These are phyloP conservation scores for Homalodisca vitripennis DNA, from an alignment of 1,140 invertebrate species.

Conservation along the genomic window DNA sequence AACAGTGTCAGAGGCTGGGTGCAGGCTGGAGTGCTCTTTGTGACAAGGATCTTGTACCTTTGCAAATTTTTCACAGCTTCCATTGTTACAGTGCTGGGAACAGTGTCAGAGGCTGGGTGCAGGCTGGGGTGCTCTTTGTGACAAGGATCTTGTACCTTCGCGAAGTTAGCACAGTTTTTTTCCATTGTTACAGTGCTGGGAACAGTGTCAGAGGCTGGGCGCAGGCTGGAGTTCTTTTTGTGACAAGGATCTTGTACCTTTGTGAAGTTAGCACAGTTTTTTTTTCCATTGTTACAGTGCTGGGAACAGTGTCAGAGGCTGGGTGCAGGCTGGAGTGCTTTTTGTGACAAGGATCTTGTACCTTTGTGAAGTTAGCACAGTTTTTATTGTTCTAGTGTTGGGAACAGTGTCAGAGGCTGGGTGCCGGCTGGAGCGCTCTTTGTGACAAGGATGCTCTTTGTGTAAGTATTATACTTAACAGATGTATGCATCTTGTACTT, in stretches of 20 bases:
- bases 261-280: too few species aligned
- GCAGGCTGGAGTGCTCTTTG: neutral
- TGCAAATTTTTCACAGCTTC: neutral
- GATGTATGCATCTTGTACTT: neutral
- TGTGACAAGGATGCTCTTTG: neutral
- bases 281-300: too few species aligned
- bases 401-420: neutral
- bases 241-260: neutral
- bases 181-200: neutral
- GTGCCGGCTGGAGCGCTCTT: neutral
- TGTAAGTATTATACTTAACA: neutral
- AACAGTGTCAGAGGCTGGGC: too few species aligned
- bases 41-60: neutral
- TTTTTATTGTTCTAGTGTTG: neutral
- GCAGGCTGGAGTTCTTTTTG: neutral
- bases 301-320: too few species aligned
- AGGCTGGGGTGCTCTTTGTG: neutral
- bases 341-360: neutral
- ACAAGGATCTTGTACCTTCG: neutral
- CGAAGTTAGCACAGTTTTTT: neutral
- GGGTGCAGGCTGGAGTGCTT: neutral
- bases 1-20: too few species aligned
- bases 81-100: neutral
- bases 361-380: neutral
- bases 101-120: neutral